These are phyloP conservation scores for Platygyra sinensis DNA, from an alignment of 64 coral and sea anemone genomes.

Conservation along the genomic window DNA sequence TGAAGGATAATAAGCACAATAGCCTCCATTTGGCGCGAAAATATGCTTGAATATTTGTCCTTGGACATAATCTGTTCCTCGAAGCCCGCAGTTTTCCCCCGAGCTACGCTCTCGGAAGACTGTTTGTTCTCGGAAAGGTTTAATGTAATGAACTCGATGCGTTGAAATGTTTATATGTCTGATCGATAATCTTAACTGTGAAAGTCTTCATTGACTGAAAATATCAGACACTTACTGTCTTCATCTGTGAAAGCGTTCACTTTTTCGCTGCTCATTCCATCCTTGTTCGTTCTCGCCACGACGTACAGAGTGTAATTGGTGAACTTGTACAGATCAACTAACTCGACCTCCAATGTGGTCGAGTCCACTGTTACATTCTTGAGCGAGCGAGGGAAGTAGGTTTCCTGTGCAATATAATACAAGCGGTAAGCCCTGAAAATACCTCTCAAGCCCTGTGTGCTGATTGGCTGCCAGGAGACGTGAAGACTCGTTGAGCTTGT, in stretches of 20 bases:
- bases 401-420: conserved; percentile 59
- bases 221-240: conserved; percentile 57
- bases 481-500: conserved; percentile 81
- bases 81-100: no score
- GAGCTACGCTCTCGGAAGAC: no score
- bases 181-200: no score
- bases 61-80: no score
- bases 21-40: no score
- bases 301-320: conserved; percentile 64
- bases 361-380: conserved; percentile 17
- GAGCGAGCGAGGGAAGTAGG: conserved; percentile 26
- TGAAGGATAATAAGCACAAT: no score
- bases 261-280: conserved; percentile 47
- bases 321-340: conserved; percentile 60
- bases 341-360: conserved; percentile 2
- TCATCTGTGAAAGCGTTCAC: conserved; percentile 54
- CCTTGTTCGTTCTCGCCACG: conserved; percentile 63
- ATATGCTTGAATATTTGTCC: no score
- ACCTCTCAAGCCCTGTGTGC: conserved; percentile 25
- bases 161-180: no score
- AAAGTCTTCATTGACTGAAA: background rate
- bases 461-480: conserved; percentile 68
- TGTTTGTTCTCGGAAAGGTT: no score
- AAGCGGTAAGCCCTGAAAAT: conserved; percentile 60
- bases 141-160: no score